Base-by-base conservation (phyloP, 1,140 invertebrate genomes). In the Manduca sexta region DNA sequence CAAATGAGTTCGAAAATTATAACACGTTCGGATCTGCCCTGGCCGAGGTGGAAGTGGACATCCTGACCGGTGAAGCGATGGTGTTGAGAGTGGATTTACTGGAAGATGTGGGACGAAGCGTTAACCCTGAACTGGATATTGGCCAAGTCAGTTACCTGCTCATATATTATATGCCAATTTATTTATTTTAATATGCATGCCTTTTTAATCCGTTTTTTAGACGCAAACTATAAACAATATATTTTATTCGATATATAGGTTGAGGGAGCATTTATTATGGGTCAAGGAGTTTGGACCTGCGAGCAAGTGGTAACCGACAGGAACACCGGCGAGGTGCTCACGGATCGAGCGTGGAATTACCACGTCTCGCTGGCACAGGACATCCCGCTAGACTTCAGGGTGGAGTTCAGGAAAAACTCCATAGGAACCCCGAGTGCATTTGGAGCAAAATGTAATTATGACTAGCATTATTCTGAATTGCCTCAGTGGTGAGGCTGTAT, bases 241-340 rank as follows among this genome's bases (percentile, higher is more conserved):
- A 5, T 8, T 26, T 26, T 5, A 5, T 26, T 4, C 4, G 33
- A 34, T 34, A 34, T 12, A 5, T 14, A 78, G 74, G 55, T 87
- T 0, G 94, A 95, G 88, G 95, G 94, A 11, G 92, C 93, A 1
- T 94, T 94, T 68, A 86, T 95, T 2, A 95, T 96, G 94, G 95
- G 94, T 4, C 56, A 93, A 6, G 95, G 95, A 10, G 92, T 93
- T 63, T 94, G 91, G 89, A 90, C 92, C 0, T 86, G 76, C 2
- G 95, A 97, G 75, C 85, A 93, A 45, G 67, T 94, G 17, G 85
- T 90, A 0, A 91, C 89, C 54, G 87, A 93, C 64, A 73, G 84
- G 6, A 62, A 88, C 26, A 92, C 90, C 29, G 94, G 93, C 17
- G 78, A 88, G 52, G 74, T 92, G 2, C 82, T 93, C 0, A 94